phyloP scores from a whole-genome alignment of 2,113 vertebrate genomes.

The Lasiurus borealis region DNA sequence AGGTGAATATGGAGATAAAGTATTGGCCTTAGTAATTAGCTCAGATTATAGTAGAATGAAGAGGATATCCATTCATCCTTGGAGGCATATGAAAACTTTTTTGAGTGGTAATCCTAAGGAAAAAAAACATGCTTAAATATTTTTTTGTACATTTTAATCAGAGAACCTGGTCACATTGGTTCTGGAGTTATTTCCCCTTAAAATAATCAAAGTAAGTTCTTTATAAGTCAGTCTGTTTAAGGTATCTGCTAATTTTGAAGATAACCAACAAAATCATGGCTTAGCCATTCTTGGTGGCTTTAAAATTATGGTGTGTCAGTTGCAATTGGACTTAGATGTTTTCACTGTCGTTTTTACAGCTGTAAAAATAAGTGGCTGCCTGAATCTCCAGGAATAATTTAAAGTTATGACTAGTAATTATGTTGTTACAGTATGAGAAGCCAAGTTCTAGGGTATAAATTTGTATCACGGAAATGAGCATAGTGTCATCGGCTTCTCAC shows the following conservation, averaged over 20 bases:
- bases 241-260: not conserved
- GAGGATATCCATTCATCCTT: not conserved
- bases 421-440: slow-evolving; percentile 24
- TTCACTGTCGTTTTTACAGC: not conserved
- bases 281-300: not conserved
- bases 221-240: not conserved
- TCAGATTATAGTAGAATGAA: not conserved
- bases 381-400: not conserved
- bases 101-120: not conserved
- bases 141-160: not conserved
- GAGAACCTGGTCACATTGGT: not conserved
- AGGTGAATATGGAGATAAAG: too few species aligned
- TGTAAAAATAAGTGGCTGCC: slow-evolving; percentile 4
- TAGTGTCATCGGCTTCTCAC: not conserved
- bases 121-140: not conserved
- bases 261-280: not conserved
- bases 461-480: not conserved
- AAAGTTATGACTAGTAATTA: slow-evolving; percentile 32
- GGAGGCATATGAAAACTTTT: not conserved
- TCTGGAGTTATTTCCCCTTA: not conserved
- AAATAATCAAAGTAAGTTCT: not conserved
- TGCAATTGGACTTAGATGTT: not conserved
- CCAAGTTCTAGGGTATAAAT: not conserved
- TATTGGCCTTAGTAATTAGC: not conserved
- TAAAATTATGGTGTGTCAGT: not conserved